A percentile compares a stretch with the other conserved stretches of the same genome.
phyloP scores from a whole-genome alignment of 2,888 invertebrate species.

The Synanthedon tipuliformis region DNA sequence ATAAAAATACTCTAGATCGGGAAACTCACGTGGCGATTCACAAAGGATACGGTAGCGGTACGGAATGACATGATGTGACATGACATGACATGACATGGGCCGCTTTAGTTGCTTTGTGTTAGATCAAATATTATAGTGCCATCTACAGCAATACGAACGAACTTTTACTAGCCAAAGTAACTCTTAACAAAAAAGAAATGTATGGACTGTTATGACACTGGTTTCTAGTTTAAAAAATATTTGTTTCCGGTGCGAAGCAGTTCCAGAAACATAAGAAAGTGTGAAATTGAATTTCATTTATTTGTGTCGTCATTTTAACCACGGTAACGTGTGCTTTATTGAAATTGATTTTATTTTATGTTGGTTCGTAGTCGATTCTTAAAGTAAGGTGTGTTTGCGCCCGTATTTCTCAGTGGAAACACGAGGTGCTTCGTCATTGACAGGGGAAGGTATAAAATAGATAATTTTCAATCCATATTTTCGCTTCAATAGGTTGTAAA shows the following conservation, averaged over 20 bases:
- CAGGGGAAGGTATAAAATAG: constrained; percentile 52
- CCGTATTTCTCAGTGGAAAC: constrained; percentile 32
- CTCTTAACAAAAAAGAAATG: too few species aligned
- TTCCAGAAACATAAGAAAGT: constrained; percentile 66
- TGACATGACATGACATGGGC: too few species aligned
- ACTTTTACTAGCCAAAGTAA: too few species aligned
- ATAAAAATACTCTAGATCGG: too few species aligned
- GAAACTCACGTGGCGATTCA: too few species aligned
- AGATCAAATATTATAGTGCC: too few species aligned
- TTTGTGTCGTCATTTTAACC: constrained; percentile 63
- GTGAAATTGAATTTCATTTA: constrained; percentile 51
- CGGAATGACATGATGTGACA: too few species aligned
- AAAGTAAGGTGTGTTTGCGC: constrained; percentile 30
- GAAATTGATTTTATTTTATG: constrained; percentile 49
- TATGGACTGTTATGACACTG: too few species aligned
- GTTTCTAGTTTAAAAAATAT: constrained; percentile 47
- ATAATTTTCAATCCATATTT: constrained; percentile 56
- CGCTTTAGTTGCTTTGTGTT: too few species aligned
- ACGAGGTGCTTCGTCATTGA: constrained; percentile 54
- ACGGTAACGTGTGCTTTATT: constrained; percentile 50
- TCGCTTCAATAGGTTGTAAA: constrained; percentile 12
- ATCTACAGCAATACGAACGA: too few species aligned
- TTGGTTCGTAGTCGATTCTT: constrained; percentile 34
- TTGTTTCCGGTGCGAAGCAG: constrained; percentile 64
- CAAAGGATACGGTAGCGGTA: too few species aligned